Conservation (phyloP, 1,140 invertebrate genomes). For the Helicoverpa zea region DNA sequence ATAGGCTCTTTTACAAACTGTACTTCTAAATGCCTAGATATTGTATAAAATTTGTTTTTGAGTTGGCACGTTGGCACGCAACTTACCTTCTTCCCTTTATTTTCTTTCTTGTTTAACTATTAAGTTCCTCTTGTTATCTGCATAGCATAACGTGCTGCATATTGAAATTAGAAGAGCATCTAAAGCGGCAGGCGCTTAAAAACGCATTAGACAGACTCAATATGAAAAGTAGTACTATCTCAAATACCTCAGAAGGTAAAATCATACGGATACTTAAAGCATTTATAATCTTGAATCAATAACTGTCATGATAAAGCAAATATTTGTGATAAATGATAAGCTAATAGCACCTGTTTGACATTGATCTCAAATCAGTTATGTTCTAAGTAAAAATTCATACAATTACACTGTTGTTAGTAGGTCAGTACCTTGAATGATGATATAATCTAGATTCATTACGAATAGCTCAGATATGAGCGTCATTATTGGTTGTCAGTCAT, state of each 20-base stretch:
- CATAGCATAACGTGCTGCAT: too few relatives aligned
- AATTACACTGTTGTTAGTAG: slow-evolving; percentile 18
- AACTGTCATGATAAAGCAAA: slow-evolving; percentile 17
- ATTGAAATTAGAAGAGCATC: too few relatives aligned
- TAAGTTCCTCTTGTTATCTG: too few relatives aligned
- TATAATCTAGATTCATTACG: slow-evolving; percentile 7
- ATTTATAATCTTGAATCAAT: neutral
- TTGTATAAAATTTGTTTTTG: too few relatives aligned
- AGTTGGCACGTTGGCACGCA: too few relatives aligned
- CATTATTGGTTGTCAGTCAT: neutral
- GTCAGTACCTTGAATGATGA: slow-evolving; percentile 28
- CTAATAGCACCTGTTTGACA: slow-evolving; percentile 1
- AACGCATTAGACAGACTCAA: neutral
- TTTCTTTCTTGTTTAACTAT: too few relatives aligned
- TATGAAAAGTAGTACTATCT: neutral
- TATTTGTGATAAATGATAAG: neutral
- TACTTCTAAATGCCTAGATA: too few relatives aligned
- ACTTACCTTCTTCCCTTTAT: too few relatives aligned
- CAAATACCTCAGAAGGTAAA: neutral
- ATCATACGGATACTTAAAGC: neutral
- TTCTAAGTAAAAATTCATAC: slow-evolving; percentile 5
- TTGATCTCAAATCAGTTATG: neutral
- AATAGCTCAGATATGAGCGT: neutral
- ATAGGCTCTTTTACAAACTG: too few relatives aligned
- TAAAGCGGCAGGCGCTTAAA: too few relatives aligned